phyloP scores from a whole-genome alignment of 2,888 invertebrate genomes.

The Spilosoma lubricipeda region DNA sequence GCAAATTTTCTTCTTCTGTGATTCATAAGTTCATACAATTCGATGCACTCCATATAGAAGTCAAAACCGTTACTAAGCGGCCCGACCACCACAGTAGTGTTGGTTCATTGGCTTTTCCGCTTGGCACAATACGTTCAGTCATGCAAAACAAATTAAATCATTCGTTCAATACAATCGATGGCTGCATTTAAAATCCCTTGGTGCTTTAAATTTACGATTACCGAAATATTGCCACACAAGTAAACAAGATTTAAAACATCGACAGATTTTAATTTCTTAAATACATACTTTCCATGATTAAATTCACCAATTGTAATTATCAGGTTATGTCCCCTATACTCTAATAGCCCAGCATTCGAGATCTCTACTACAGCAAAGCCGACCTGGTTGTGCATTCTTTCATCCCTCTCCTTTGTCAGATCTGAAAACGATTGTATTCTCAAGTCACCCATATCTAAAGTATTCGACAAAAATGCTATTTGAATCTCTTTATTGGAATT shows the following conservation, averaged over 20 bases:
- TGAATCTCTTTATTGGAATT: too few species aligned
- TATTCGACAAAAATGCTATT: too few species aligned
- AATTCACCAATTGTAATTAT: neutral
- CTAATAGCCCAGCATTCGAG: too few species aligned
- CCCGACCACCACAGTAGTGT: constrained; percentile 5
- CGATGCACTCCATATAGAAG: neutral
- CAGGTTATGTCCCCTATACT: neutral
- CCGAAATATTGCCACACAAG: neutral
- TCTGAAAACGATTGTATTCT: too few species aligned
- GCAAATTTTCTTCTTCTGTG: neutral
- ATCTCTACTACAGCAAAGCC: too few species aligned
- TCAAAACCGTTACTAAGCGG: constrained; percentile 7
- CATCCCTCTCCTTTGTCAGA: too few species aligned
- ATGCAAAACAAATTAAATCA: constrained; percentile 19
- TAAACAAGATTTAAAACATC: neutral
- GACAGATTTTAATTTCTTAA: neutral
- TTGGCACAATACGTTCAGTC: constrained; percentile 16
- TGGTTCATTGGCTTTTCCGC: constrained; percentile 24
- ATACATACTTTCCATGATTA: too few species aligned
- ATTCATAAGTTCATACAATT: neutral
- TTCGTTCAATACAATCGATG: constrained; percentile 10
- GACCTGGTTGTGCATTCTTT: too few species aligned
- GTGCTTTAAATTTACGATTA: neutral
- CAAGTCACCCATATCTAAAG: too few species aligned
- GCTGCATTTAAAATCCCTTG: constrained; percentile 9